A percentile compares a stretch with the other conserved stretches of the same genome.
These are phyloP conservation scores for Leucopsar rothschildi DNA, from an alignment of 2,113 vertebrate genomes.

Conservation along the genomic window DNA sequence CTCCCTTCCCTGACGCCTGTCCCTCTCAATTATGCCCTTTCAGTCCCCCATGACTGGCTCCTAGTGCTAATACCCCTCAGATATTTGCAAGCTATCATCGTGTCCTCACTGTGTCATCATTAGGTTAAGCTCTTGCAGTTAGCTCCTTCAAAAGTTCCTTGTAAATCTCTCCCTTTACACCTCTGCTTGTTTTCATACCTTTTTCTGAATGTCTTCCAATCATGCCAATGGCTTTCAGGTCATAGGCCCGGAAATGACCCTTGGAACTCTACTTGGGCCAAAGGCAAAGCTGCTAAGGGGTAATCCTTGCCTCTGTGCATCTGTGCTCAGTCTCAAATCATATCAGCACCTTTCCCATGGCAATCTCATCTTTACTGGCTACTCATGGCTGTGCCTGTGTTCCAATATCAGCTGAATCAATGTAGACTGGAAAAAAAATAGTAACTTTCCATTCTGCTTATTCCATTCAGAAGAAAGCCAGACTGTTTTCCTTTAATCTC, in stretches of 20 bases:
- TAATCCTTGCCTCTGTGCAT: not conserved
- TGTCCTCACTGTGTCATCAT: constrained; percentile 35
- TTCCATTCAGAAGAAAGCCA: not conserved
- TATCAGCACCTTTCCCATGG: not conserved
- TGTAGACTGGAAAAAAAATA: not conserved
- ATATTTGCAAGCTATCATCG: constrained; percentile 53
- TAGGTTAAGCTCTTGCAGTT: constrained; percentile 31
- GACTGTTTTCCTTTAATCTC: not conserved
- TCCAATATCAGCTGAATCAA: not conserved
- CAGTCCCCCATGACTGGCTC: not conserved
- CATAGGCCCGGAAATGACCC: not conserved
- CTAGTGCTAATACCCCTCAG: constrained; percentile 42
- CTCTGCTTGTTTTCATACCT: constrained; percentile 36
- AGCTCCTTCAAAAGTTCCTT: constrained; percentile 51
- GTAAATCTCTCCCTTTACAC: constrained; percentile 55
- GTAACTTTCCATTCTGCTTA: not conserved
- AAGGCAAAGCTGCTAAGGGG: not conserved
- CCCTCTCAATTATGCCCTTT: constrained; percentile 27
- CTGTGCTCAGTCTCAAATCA: not conserved
- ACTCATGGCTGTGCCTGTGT: not conserved
- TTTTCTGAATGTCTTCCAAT: constrained; percentile 32
- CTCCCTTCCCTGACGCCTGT: not conserved
- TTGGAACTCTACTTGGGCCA: not conserved
- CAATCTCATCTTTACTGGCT: not conserved
- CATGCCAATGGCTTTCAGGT: not conserved